Evolutionary conservation across 2,888 invertebrate genomes (phyloP), one percentile per base, ranked within the genome.

Genomic region (Pandemis corylana): DNA sequence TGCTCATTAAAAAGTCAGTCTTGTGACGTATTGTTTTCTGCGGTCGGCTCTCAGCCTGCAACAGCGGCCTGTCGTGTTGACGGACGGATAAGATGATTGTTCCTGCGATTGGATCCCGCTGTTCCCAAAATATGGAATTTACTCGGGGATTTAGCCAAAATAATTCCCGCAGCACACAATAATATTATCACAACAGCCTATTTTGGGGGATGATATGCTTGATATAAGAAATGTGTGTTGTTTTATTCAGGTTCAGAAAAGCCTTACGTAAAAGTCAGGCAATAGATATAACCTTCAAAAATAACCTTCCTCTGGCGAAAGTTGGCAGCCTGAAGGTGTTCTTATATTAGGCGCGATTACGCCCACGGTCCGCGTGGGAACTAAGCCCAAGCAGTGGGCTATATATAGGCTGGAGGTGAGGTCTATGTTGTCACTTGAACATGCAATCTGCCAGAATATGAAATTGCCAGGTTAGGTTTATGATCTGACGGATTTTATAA

Each of bases 111-210:
- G 66, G 66, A 51, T 66, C 42, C 41, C 42, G 42, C n/a, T 59
- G 12, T 7, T 66, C n/a, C 66, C 66, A 41, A 15, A 66, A 66
- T 66, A 66, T 66, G 51, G 51, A 51, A 51, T 51, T 66, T 66
- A 9, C 66, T 51, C 49, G 28, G 20, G 13, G 65, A 49, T 65
- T n/a, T n/a, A n/a, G 51, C 9, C 64, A 44, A 44, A 51, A 66
- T 66, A 66, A 66, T n/a, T 36, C 46, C 36, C 53, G 53, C 28
- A 59, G 53, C 59, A 59, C 28, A 59, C 28, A 59, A 59, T 28
- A 59, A 59, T 28, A 59, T 28, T 59, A 59, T 59, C 28, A 28
- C 59, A 28, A 28, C 59, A 59, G 12, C 59, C 28, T 12, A 28
- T 28, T 59, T 4, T 12, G 59, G 10, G 12, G 20, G 12, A 28